Evolutionary conservation across 2,888 invertebrate species (phyloP), one percentile per base, ranked within the genome.

Genomic region (Pecten maximus): DNA sequence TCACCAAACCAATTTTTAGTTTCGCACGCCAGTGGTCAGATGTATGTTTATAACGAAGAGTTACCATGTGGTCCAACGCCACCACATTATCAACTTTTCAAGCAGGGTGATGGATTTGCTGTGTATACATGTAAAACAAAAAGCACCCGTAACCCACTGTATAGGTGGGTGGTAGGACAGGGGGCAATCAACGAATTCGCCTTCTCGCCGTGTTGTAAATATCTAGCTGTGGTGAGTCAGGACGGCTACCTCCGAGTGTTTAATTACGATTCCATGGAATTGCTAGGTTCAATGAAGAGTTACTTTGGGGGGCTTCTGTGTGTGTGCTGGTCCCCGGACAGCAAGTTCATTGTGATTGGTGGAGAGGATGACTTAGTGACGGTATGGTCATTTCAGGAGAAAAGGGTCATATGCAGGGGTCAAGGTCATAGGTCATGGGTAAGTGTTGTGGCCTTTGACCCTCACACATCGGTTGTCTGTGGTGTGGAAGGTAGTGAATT

Each of bases 371-470:
- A 99, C 97, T 97, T 99, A 91, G 98, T 99, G 89, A 99, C 99
- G 0, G 98, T 99, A 60, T 99, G 99, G 98, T 99, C 98, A 89
- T 98, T 99, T 96, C 97, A 98, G 93, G 99, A 99, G 96, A 98
- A 98, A 93, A 97, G 99, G 88, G 99, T 99, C 10, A 98, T 99
- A 12, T 99, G 99, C n/a, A 97, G 99, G 87, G 99, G 99, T 0
- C 99, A 99, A 96, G 99, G 99, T 0, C 99, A 99, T 97, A 98
- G 98, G 94, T 99, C 99, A 90, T 99, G 99, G 99, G 99, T 99
- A 35, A 98, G 99, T 89, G 98, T 99, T 39, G 99, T 99, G 39
- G 98, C 99, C 8, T 99, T 99, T 94, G 97, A 97, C 92, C 95
- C 95, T 8, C 96, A 95, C 94, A 96, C 96, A 16, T 98, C 98